Conservation (phyloP, 2,797 vertebrate genomes). For the Martes flavigula region DNA sequence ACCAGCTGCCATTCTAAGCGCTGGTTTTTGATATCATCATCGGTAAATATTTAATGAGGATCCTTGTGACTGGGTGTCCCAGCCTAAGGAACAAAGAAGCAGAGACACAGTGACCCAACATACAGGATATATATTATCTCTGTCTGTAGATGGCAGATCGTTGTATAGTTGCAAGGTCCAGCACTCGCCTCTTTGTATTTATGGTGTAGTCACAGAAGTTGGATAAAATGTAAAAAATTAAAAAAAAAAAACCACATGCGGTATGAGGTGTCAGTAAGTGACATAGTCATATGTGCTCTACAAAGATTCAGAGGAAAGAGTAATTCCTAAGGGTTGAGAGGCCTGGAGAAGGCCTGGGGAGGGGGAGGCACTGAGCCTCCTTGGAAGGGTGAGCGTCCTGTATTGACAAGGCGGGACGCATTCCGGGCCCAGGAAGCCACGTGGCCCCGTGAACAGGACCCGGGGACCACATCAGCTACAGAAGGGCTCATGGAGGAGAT, state of each 20-base stretch:
- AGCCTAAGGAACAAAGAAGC: neutral
- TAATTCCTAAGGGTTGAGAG: neutral
- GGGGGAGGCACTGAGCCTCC: neutral
- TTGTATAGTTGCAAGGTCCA: accelerated
- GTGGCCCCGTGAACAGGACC: neutral
- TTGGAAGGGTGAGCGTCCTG: neutral
- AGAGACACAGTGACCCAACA: accelerated
- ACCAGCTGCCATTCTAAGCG: neutral
- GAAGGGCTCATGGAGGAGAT: accelerated
- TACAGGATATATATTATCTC: accelerated
- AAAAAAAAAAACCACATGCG: neutral
- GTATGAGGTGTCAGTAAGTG: neutral
- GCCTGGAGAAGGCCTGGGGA: neutral
- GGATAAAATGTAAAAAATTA: neutral
- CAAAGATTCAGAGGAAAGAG: neutral
- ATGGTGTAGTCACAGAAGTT: neutral
- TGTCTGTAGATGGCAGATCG: neutral
- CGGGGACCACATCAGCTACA: neutral
- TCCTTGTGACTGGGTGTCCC: neutral
- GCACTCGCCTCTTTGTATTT: neutral
- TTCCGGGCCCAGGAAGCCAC: too few relatives aligned
- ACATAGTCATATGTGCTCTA: neutral
- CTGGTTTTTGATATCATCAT: neutral
- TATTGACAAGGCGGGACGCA: accelerated
- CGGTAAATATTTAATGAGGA: neutral